phyloP scores from a whole-genome alignment of 2,888 invertebrate genomes.

The Dryococelus australis region DNA sequence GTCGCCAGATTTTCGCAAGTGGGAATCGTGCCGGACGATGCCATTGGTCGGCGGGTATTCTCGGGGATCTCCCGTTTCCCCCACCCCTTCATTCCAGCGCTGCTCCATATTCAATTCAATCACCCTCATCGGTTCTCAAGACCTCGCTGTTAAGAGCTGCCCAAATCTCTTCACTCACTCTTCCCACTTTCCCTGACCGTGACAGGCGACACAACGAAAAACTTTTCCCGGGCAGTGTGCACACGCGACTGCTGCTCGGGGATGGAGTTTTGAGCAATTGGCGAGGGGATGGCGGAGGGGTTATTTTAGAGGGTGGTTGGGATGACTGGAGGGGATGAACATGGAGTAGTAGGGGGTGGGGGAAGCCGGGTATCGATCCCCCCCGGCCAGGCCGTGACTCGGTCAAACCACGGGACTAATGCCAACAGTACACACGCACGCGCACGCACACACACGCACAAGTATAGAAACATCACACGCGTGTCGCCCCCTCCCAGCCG shows the following conservation, averaged over 20 bases:
- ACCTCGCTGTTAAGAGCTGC: too few relatives aligned
- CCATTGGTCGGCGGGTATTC: too few relatives aligned
- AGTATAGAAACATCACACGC: not conserved
- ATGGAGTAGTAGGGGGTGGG: not conserved
- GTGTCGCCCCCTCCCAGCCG: not conserved
- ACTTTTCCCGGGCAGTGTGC: not conserved
- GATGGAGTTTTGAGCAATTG: not conserved
- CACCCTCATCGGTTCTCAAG: too few relatives aligned
- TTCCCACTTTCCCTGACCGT: not conserved
- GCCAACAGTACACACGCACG: not conserved
- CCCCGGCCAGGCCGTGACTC: not conserved
- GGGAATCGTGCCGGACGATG: too few relatives aligned
- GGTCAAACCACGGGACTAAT: slow-evolving; percentile 16
- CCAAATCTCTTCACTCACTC: too few relatives aligned
- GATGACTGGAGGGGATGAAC: too few relatives aligned
- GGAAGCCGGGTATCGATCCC: not conserved
- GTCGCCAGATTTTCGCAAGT: too few relatives aligned
- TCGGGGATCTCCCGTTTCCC: too few relatives aligned
- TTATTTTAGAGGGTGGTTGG: not conserved
- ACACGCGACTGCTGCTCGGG: not conserved
- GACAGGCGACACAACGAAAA: not conserved
- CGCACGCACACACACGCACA: not conserved
- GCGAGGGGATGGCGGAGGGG: not conserved
- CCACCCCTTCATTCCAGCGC: too few relatives aligned
- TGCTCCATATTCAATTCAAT: too few relatives aligned